Evolutionary conservation across 1,140 invertebrate species (phyloP).

Genomic region (Ptiloglossa arizonensis): DNA sequence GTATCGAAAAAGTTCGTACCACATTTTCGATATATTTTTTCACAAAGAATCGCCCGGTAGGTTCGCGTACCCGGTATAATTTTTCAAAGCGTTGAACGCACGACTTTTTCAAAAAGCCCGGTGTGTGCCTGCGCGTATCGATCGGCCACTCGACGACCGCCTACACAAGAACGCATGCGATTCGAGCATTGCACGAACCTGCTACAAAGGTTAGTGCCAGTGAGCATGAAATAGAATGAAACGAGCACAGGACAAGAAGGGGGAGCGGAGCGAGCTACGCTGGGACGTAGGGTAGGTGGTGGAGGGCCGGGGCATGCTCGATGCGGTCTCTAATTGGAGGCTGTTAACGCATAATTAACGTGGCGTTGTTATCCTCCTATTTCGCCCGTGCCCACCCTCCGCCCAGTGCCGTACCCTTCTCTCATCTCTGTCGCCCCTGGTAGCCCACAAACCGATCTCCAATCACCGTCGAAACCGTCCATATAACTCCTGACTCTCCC

Average conservation of each 20-base stretch:
- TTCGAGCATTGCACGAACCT: constrained; percentile 40
- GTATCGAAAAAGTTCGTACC: no score
- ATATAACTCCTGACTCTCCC: constrained; percentile 48
- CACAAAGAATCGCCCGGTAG: no score
- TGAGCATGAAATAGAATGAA: constrained; percentile 45
- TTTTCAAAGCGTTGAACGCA: background rate
- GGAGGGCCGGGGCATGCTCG: constrained; percentile 39
- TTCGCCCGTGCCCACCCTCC: constrained; percentile 48
- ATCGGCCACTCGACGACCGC: constrained; percentile 32
- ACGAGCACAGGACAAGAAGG: background rate
- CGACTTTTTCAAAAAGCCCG: constrained; percentile 29
- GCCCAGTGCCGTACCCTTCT: constrained; percentile 29
- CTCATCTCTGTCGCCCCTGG: constrained; percentile 33
- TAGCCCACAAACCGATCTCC: constrained; percentile 49
- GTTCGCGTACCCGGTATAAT: background rate
- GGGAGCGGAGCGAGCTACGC: background rate
- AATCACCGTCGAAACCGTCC: constrained; percentile 61
- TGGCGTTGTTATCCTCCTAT: constrained; percentile 68
- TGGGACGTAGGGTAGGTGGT: background rate
- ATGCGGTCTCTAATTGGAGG: constrained; percentile 71
- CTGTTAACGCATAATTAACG: constrained; percentile 73
- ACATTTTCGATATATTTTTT: no score
- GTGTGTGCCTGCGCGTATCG: constrained; percentile 39
- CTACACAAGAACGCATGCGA: constrained; percentile 51
- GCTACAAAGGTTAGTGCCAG: constrained; percentile 50